Percentiles rank a stretch among this genome's conserved stretches.
Conservation (phyloP, 2,113 vertebrate genomes). For the Chaetodon auriga region DNA sequence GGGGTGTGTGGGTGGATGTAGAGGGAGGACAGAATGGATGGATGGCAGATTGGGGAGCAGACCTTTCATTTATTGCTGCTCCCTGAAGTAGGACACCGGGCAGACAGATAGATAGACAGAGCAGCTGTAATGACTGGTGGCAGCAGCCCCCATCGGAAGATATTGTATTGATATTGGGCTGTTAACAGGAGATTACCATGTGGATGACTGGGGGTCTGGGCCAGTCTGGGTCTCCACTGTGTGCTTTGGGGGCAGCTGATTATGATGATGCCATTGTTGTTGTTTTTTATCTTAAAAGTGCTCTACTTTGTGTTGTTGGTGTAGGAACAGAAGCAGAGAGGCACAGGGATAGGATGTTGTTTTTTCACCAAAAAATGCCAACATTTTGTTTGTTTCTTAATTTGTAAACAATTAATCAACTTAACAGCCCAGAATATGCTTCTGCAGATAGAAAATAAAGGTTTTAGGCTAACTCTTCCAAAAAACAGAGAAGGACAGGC, state of each 20-base stretch:
- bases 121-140: conserved; percentile 61
- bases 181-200: conserved; percentile 61
- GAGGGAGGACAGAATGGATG: conserved; percentile 41
- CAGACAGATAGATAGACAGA: conserved; percentile 44
- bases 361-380: neutral
- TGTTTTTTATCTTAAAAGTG: neutral
- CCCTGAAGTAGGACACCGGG: conserved; percentile 72
- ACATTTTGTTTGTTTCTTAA: neutral
- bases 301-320: conserved; percentile 11
- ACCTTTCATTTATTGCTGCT: conserved; percentile 48
- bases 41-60: conserved; percentile 67
- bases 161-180: conserved; percentile 53
- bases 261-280: conserved; percentile 27
- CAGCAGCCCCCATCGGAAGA: conserved; percentile 19
- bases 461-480: neutral
- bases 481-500: neutral
- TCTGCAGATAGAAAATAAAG: neutral
- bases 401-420: neutral
- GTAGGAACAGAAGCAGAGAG: neutral
- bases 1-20: conserved; percentile 21
- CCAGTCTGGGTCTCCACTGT: conserved; percentile 43
- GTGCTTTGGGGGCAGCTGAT: conserved; percentile 16
- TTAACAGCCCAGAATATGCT: neutral
- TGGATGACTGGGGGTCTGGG: conserved; percentile 25
- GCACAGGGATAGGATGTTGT: neutral